Base-by-base conservation (phyloP, 2,888 invertebrate genomes). In the Chymomyza procnemis region DNA sequence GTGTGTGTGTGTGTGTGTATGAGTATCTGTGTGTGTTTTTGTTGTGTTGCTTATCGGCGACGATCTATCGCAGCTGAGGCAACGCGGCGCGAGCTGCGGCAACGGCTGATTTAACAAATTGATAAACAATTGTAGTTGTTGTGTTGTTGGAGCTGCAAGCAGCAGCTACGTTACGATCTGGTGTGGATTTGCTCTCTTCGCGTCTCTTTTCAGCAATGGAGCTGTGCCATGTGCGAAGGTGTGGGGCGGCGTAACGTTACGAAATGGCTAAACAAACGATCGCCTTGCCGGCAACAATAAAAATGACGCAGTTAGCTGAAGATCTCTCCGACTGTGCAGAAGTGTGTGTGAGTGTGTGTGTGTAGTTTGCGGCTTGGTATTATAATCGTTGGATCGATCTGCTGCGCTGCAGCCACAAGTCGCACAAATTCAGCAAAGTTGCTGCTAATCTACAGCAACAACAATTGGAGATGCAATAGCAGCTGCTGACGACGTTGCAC, bases 51-150 rank as follows among this genome's bases (percentile, higher is more conserved):
- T 85, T 87, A 88, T 85, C 84, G 82, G 82, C 85, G 75, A 85
- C 79, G 83, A 83, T 83, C 83, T 86, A 86, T 85, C 81, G 74
- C 80, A 70, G 73, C 73, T 73, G 12, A 41, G 12, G 62, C 78
- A 50, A 64, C 74, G 63, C 26, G 18, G 69, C 64, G 26, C 50
- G 63, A 21, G 66, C 66, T 50, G 63, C 73, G 65, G 71, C 72
- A 41, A 73, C 69, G 67, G 76, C 86, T 87, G 87, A 88, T 87
- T 82, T 79, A 79, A 87, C 81, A 85, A 85, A 83, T 83, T 86
- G 86, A 88, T 88, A 88, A 85, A 78, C 84, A 85, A 85, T 84
- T 84, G 84, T 85, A 87, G 86, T 87, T 87, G 85, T 41, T n/a
- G n/a, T n/a, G n/a, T n/a, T n/a, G 34, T 61, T 47, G 73, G 50